Evolutionary conservation across 2,888 invertebrate species (phyloP).

Genomic region (Agonum fuliginosum): DNA sequence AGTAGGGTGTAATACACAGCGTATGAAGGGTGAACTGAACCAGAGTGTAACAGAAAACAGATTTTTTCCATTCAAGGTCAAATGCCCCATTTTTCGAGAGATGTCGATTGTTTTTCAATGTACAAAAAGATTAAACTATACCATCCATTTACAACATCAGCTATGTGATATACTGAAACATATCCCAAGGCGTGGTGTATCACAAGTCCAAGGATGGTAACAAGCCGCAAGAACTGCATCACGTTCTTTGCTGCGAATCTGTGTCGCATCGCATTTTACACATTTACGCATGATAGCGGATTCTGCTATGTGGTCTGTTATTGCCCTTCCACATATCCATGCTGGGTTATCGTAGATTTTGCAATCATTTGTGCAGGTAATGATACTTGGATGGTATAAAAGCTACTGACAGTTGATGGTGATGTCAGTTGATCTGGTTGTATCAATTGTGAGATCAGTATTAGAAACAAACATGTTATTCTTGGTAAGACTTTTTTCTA

Average conservation of each 20-base stretch:
- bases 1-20: too few species aligned
- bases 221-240: background rate
- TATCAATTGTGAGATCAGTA: conserved; percentile 7
- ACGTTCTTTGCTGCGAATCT: conserved; percentile 20
- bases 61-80: too few species aligned
- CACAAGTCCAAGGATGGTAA: conserved; percentile 48
- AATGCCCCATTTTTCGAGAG: too few species aligned
- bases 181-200: conserved; percentile 46
- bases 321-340: conserved; percentile 33
- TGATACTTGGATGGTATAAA: conserved; percentile 28
- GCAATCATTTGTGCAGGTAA: conserved; percentile 34
- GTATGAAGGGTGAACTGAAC: too few species aligned
- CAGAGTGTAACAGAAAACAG: too few species aligned
- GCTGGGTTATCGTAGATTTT: background rate
- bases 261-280: conserved; percentile 29
- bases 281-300: conserved; percentile 40
- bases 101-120: too few species aligned
- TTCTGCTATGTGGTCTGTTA: conserved; percentile 22
- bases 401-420: conserved; percentile 14
- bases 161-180: conserved; percentile 25
- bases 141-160: conserved; percentile 16
- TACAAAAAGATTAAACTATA: conserved; percentile 8
- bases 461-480: conserved; percentile 31
- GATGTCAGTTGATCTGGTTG: conserved; percentile 49
- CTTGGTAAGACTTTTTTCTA: conserved; percentile 36